phyloP scores from a whole-genome alignment of 2,797 vertebrate genomes.

The Carapus acus region DNA sequence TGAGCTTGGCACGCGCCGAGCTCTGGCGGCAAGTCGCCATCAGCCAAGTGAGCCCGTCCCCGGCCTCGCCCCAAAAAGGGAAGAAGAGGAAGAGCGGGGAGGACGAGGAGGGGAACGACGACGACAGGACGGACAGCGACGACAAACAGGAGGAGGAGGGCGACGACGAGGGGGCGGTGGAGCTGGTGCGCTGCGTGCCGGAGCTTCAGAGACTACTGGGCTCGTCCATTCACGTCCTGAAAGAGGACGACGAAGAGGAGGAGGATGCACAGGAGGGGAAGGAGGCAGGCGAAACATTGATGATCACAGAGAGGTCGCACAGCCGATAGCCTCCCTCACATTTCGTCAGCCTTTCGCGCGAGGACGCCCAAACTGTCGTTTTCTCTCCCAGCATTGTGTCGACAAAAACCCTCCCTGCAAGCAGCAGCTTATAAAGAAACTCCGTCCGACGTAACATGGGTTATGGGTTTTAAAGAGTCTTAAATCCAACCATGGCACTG shows the following conservation, averaged over 20 bases:
- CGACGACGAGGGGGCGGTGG: constrained; percentile 74
- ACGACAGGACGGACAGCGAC: constrained; percentile 65
- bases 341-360: constrained; percentile 6
- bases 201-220: constrained; percentile 91
- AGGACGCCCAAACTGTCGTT: constrained; percentile 5
- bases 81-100: constrained; percentile 47
- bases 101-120: constrained; percentile 46
- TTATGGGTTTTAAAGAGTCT: constrained; percentile 32
- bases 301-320: constrained; percentile 45
- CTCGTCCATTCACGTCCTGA: constrained; percentile 83
- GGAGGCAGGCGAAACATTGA: constrained; percentile 24
- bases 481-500: constrained; percentile 40
- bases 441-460: constrained; percentile 52
- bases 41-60: constrained; percentile 84
- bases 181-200: constrained; percentile 87
- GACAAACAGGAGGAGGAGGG: constrained; percentile 40
- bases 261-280: constrained; percentile 41
- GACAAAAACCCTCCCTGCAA: constrained; percentile 39
- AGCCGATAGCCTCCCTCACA: constrained; percentile 63
- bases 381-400: constrained; percentile 8
- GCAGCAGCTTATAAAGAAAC: constrained; percentile 65
- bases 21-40: constrained; percentile 84
- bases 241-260: constrained; percentile 62
- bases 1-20: constrained; percentile 77
- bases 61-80: constrained; percentile 55